Evolutionary conservation across 2,797 vertebrate genomes (phyloP).

Genomic region (Phyllotis vaccarum): DNA sequence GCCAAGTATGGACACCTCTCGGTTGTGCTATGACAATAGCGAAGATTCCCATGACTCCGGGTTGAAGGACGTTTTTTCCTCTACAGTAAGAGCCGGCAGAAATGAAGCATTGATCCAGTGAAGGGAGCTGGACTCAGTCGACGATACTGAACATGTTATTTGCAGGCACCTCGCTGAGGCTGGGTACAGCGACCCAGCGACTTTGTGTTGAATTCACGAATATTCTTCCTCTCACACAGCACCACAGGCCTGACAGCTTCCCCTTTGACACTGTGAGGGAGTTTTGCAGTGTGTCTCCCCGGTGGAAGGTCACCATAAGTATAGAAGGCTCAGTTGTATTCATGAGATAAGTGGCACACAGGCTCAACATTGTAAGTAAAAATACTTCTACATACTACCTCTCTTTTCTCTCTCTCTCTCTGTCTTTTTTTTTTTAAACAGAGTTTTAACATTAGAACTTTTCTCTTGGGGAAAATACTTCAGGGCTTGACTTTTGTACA

Average conservation of each 20-base stretch:
- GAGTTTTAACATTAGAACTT: conserved; percentile 82
- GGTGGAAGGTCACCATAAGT: conserved; percentile 76
- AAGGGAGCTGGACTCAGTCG: conserved; percentile 55
- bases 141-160: conserved; percentile 71
- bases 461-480: conserved; percentile 83
- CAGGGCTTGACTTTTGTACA: conserved; percentile 88
- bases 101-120: conserved; percentile 63
- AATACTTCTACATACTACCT: conserved; percentile 90
- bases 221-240: conserved; percentile 79
- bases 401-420: conserved; percentile 85
- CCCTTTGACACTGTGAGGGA: conserved; percentile 27
- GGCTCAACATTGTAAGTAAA: conserved; percentile 84
- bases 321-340: conserved; percentile 80
- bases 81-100: conserved; percentile 59
- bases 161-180: neutral
- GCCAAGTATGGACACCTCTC: conserved; percentile 42
- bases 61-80: conserved; percentile 78
- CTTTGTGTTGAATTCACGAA: conserved; percentile 60
- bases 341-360: conserved; percentile 82
- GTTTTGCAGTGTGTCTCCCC: conserved; percentile 54
- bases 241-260: conserved; percentile 77
- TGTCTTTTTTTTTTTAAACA: conserved; percentile 74
- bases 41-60: conserved; percentile 74
- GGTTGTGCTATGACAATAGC: conserved; percentile 56
- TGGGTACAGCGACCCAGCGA: neutral